A percentile compares a stretch with the other conserved stretches of the same genome.
These are phyloP conservation scores for Cassiopea andromeda DNA, from an alignment of 30 jellyfish, hydroid and myxozoan genomes.

Conservation along the genomic window DNA sequence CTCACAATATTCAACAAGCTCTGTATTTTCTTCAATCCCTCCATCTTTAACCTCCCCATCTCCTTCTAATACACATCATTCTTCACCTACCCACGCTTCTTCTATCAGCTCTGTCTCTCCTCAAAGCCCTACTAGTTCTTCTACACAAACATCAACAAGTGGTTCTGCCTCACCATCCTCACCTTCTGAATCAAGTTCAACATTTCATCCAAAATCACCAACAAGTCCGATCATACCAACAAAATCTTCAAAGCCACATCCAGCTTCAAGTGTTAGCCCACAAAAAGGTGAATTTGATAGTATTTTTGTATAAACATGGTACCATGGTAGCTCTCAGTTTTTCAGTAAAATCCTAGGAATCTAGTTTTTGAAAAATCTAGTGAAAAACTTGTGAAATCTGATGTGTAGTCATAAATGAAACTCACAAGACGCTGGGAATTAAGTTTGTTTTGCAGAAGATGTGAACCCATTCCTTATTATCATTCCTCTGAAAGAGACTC, in stretches of 20 bases:
- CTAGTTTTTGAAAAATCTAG: too few relatives aligned
- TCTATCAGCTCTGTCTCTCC: neutral
- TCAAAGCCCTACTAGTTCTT: neutral
- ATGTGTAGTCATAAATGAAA: too few relatives aligned
- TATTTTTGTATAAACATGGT: neutral
- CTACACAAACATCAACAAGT: neutral
- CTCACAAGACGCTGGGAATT: too few relatives aligned
- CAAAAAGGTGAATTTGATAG: conserved; percentile 17
- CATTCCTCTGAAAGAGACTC: too few relatives aligned
- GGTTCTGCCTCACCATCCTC: neutral
- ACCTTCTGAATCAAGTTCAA: neutral
- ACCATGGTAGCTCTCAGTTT: neutral
- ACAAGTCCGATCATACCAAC: conserved; percentile 2
- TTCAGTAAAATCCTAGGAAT: too few relatives aligned
- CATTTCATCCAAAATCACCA: neutral
- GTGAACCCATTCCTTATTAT: too few relatives aligned
- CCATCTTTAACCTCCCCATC: neutral
- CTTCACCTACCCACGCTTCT: neutral
- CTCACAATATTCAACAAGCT: neutral
- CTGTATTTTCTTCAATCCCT: neutral
- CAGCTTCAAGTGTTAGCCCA: conserved; percentile 27
- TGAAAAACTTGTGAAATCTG: too few relatives aligned
- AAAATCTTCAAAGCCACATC: conserved; percentile 42
- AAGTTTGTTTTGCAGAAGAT: too few relatives aligned
- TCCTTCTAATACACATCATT: neutral